These are phyloP conservation scores for Pleuronectes platessa DNA, from an alignment of 2,113 vertebrate genomes.

Conservation along the genomic window DNA sequence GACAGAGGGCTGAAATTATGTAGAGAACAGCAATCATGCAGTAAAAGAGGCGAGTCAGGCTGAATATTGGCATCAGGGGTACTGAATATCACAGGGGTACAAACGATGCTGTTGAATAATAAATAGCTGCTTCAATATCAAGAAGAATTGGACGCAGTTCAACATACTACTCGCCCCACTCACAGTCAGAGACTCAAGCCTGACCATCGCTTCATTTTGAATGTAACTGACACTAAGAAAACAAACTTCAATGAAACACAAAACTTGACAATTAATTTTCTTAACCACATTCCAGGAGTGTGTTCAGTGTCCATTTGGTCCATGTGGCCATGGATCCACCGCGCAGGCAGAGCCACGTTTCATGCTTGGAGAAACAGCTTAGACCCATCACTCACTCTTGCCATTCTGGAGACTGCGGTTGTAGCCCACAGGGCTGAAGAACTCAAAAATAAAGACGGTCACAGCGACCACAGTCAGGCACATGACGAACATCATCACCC, in stretches of 20 bases:
- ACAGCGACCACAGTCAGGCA: conserved; percentile 95
- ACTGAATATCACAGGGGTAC: conserved; percentile 64
- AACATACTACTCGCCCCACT: conserved; percentile 47
- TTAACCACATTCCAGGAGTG: conserved; percentile 1
- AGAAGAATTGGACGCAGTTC: conserved; percentile 60
- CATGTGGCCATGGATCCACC: conserved; percentile 33
- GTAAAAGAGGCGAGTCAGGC: conserved; percentile 47
- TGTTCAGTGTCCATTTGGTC: conserved; percentile 44
- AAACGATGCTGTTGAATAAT: conserved; percentile 75
- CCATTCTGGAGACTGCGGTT: conserved; percentile 87
- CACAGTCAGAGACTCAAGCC: conserved; percentile 31
- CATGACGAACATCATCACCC: conserved; percentile 99
- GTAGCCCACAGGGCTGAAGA: conserved; percentile 93
- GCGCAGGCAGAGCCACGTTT: conserved; percentile 31
- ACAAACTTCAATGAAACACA: neutral
- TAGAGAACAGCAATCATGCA: conserved; percentile 63
- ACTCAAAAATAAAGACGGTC: conserved; percentile 95
- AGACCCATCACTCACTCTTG: conserved; percentile 86
- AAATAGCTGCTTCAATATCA: conserved; percentile 64
- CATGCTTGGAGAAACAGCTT: conserved; percentile 34
- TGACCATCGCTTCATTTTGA: neutral
- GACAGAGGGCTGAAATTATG: conserved; percentile 65
- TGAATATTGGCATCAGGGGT: conserved; percentile 50
- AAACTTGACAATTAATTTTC: neutral
- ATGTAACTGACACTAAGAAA: conserved; percentile 10